Evolutionary conservation across 2,113 vertebrate species (phyloP), one percentile per base, ranked within the genome.

Genomic region (Phalacrocorax pelagicus): DNA sequence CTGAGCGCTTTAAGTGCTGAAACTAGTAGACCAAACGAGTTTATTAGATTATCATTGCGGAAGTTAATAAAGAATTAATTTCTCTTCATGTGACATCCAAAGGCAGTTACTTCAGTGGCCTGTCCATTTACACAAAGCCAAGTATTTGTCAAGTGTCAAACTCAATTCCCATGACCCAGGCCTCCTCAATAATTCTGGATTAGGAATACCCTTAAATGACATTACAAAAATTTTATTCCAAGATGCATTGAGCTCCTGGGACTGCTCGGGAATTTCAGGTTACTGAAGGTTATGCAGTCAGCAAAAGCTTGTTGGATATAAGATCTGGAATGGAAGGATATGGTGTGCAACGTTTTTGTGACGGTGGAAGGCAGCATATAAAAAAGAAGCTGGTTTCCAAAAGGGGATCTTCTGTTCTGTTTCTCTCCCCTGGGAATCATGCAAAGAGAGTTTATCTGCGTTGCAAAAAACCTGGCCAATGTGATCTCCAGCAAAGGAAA

Each of bases 1-100:
- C 92, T 97, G 97, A 95, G 96, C 79, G 59, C 97, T 98, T 96
- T 98, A 97, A 98, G 97, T 98, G 98, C 98, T 98, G 98, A 98
- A 98, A 98, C 98, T 97, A 95, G 95, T 97, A 98, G 98, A 98
- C 97, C 97, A 98, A 95, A 98, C 98, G 98, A 98, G 98, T 99
- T 98, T 98, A 99, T 99, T 99, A 98, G 98, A 99, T 98, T 98
- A 98, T 98, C 98, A 97, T 98, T 97, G 98, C 93, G 91, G 97
- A 98, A 99, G 98, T 99, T 99, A 99, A 99, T 99, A 99, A 99
- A 99, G 99, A 98, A 99, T 98, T 99, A 98, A 99, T 99, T 99
- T 98, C 98, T 99, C 97, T 98, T 98, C 98, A 97, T 99, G 98
- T 99, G 98, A 98, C 98, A 98, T 93, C 97, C 94, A 98, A 98